Evolutionary conservation across 2,888 invertebrate genomes (phyloP), one percentile per base, ranked within the genome.

Genomic region (Gari tellinella): DNA sequence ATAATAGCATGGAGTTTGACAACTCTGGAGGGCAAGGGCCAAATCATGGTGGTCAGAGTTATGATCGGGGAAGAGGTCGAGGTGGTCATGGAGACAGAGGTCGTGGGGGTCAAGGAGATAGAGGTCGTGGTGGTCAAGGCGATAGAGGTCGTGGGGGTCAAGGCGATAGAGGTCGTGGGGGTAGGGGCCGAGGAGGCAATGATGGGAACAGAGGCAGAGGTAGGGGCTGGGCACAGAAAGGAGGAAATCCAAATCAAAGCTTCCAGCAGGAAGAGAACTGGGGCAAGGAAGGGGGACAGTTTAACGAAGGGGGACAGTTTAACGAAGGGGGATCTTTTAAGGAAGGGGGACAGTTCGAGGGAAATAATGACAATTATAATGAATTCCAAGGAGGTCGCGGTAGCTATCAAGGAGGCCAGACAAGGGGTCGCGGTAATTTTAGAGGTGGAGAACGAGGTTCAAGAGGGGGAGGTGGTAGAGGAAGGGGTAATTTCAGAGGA

Each of bases 201-300:
- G 31, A 46, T 4, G 19, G 23, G 19, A 43, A 49, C 3, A 53
- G 55, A 8, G 46, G 61, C 8, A 48, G 55, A 41, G 48, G 23
- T 25, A 4, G 19, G 19, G 52, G 57, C 12, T 52, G 58, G 31
- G 69, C 31, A 26, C 3, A 43, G 3, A 15, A 4, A 43, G 43
- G 19, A 19, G 43, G 43, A 31, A 31, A 31, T 31, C 31, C 31
- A 31, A 31, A 4, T 31, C 31, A 31, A 31, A 31, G 31, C 31
- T 31, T 31, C 10, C 17, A 23, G 5, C 57, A 10, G 51, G 25
- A 60, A 15, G 45, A 60, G 14, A 31, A 65, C 46, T 64, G 70
- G 17, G 62, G 49, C 37, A 55, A 69, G 26, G 57, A 64, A 26
- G 62, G 65, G 25, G 57, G 65, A 25, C 48, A 58, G 31, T 65